Percentiles rank a stretch among this genome's conserved stretches.
Conservation (phyloP, 2,797 vertebrate genomes). For the Huso huso region DNA sequence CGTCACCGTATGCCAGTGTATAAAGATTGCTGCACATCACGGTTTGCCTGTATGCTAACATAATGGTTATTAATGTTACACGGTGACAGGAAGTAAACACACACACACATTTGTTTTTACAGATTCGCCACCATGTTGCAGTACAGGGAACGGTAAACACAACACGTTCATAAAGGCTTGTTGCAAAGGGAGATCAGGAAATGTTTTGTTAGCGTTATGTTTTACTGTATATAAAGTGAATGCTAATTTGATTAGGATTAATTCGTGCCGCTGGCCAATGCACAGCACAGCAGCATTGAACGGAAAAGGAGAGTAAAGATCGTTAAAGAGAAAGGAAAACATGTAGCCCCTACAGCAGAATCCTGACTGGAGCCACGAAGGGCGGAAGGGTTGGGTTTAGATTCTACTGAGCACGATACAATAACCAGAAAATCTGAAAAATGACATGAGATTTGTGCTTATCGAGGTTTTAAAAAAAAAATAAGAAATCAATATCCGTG, state of each 20-base stretch:
- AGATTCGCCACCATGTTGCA: neutral
- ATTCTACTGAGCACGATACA: neutral
- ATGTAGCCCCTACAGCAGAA: neutral
- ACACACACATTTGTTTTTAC: neutral
- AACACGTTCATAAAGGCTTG: neutral
- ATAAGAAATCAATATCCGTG: neutral
- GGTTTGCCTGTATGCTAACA: too few species aligned
- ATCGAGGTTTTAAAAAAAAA: neutral
- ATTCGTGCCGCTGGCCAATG: neutral
- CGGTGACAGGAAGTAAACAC: neutral
- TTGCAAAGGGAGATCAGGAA: neutral
- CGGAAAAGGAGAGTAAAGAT: neutral
- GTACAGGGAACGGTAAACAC: neutral
- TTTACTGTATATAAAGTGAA: neutral
- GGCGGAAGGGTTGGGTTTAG: slow-evolving; percentile 14
- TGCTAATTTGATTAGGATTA: neutral
- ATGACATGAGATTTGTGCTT: neutral
- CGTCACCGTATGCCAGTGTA: too few species aligned
- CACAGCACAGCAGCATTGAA: neutral
- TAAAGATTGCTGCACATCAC: too few species aligned
- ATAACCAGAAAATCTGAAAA: neutral
- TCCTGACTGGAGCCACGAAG: neutral
- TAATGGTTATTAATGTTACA: too few species aligned
- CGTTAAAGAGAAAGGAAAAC: too few species aligned
- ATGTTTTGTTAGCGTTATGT: neutral